phyloP scores from a whole-genome alignment of 30 jellyfish, hydroid and myxozoan genomes.

The Turritopsis dohrnii region DNA sequence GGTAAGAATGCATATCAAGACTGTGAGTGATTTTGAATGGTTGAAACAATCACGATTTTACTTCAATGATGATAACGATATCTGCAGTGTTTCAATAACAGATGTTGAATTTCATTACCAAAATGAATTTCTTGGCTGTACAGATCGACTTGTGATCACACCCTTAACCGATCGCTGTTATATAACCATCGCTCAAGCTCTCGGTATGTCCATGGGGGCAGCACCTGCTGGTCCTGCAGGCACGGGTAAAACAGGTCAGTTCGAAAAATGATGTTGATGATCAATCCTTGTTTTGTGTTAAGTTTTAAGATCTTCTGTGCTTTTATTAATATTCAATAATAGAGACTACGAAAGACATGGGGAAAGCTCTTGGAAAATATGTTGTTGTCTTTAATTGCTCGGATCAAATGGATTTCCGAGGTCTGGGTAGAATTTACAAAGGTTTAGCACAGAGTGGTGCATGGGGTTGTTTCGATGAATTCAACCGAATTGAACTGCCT shows the following conservation, averaged over 20 bases:
- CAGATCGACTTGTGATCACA: constrained; percentile 93
- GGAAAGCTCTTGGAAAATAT: constrained; percentile 91
- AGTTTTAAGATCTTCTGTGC: neutral
- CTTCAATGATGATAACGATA: constrained; percentile 81
- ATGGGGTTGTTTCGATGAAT: constrained; percentile 99
- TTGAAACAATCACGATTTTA: constrained; percentile 88
- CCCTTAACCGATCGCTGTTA: constrained; percentile 94
- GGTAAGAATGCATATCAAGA: constrained; percentile 88
- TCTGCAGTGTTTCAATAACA: constrained; percentile 72
- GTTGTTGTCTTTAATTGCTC: constrained; percentile 97
- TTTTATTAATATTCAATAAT: neutral
- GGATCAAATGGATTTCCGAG: constrained; percentile 99
- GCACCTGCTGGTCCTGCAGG: constrained; percentile 99
- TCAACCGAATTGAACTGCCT: constrained; percentile 90
- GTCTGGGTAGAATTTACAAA: constrained; percentile 92
- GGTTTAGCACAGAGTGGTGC: constrained; percentile 98
- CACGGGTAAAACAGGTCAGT: constrained; percentile 88
- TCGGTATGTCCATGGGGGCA: constrained; percentile 99
- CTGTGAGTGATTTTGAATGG: constrained; percentile 82
- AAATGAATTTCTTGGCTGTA: constrained; percentile 94
- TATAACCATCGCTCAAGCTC: constrained; percentile 95
- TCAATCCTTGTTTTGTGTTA: neutral
- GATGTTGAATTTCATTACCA: constrained; percentile 91
- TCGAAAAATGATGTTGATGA: neutral
- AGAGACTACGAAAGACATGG: constrained; percentile 97